phyloP scores from a whole-genome alignment of 1,140 invertebrate species.

The Microplitis demolitor region DNA sequence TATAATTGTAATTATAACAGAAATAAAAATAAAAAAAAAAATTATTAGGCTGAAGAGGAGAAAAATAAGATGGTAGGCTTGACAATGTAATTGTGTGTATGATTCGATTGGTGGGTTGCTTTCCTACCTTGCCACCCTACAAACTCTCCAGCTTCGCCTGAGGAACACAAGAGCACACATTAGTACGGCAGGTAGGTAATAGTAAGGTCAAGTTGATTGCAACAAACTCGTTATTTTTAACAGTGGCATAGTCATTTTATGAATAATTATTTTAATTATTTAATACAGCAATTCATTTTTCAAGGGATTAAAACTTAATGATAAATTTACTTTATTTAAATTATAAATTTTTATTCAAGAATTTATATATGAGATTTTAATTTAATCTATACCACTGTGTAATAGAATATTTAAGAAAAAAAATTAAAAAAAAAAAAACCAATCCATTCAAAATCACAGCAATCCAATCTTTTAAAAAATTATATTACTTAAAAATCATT shows the following conservation, averaged over 20 bases:
- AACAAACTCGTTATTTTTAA: constrained; percentile 59
- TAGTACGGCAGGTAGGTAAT: constrained; percentile 62
- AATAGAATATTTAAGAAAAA: constrained; percentile 50
- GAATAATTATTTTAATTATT: constrained; percentile 5
- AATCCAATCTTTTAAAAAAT: constrained; percentile 53
- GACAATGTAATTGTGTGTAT: constrained; percentile 60
- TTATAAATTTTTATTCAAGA: too few relatives aligned
- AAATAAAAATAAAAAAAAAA: neutral
- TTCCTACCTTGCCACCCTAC: constrained; percentile 83
- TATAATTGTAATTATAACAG: neutral
- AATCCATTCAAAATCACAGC: constrained; percentile 62
- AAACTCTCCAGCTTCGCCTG: constrained; percentile 83
- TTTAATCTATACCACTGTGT: constrained; percentile 50
- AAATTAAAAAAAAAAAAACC: constrained; percentile 49
- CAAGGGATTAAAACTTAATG: neutral
- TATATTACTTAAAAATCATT: constrained; percentile 44
- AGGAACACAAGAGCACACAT: constrained; percentile 65
- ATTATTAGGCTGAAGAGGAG: constrained; percentile 30
- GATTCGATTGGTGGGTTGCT: constrained; percentile 62
- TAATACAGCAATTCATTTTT: constrained; percentile 11
- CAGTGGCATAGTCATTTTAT: constrained; percentile 50
- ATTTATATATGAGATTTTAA: neutral
- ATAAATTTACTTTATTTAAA: neutral
- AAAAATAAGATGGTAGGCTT: constrained; percentile 43
- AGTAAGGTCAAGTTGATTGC: constrained; percentile 58